Evolutionary conservation across 2,797 vertebrate species (phyloP).

Genomic region (Xiphorhynchus erythropygius): DNA sequence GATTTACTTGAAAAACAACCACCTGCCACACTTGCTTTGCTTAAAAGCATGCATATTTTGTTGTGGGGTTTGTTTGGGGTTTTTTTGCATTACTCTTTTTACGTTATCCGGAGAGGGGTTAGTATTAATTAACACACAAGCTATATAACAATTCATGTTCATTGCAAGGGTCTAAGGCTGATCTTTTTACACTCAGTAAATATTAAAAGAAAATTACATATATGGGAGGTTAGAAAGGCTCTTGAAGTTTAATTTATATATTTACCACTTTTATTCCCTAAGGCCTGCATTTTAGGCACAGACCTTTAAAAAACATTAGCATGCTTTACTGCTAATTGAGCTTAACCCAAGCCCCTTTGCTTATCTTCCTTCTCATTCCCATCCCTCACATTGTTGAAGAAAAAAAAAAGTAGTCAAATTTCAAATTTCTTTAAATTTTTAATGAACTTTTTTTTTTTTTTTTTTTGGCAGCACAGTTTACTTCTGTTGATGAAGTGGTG

Average conservation of each 20-base stretch:
- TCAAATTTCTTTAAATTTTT: not conserved
- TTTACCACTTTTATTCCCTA: constrained; percentile 16
- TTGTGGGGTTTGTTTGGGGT: not conserved
- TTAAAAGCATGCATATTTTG: constrained; percentile 22
- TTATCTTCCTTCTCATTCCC: not conserved
- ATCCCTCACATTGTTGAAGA: not conserved
- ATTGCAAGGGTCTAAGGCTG: not conserved
- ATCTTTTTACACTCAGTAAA: not conserved
- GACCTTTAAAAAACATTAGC: not conserved
- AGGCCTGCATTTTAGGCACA: not conserved
- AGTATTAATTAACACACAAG: constrained; percentile 22
- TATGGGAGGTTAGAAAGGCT: constrained; percentile 9
- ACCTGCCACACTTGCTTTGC: not conserved
- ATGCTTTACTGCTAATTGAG: not conserved
- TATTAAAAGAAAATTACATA: not conserved
- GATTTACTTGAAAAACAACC: constrained; percentile 30
- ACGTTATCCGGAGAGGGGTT: not conserved
- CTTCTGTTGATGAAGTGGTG: not conserved
- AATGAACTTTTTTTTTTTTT: not conserved
- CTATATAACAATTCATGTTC: not conserved
- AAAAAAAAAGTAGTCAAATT: not conserved
- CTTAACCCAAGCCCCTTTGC: not conserved
- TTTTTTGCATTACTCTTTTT: not conserved
- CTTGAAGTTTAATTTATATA: constrained; percentile 29
- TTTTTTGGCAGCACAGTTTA: not conserved